Percentiles rank a stretch among this genome's conserved stretches.
Conservation (phyloP, 1,140 invertebrate species). For the Eupristina koningsbergeri region DNA sequence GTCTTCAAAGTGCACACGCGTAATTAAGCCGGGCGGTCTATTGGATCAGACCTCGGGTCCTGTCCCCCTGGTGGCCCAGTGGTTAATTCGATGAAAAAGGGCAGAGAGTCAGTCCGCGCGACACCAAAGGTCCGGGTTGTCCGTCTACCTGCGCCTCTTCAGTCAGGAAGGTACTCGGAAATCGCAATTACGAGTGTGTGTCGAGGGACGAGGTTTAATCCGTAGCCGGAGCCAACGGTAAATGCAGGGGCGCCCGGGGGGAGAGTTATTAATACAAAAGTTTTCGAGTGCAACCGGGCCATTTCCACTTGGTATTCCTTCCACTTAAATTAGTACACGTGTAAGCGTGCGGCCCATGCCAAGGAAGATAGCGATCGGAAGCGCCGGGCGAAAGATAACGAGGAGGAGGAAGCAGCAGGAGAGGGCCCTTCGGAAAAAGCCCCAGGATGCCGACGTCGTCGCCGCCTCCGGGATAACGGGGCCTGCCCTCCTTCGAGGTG, state of each 20-base stretch:
- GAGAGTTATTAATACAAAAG: not conserved
- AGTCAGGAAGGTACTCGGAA: not conserved
- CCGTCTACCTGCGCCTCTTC: not conserved
- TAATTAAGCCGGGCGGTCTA: no score
- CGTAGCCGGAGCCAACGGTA: not conserved
- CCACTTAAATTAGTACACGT: not conserved
- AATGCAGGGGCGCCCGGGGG: not conserved
- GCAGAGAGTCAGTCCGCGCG: no score
- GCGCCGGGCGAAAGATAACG: no score
- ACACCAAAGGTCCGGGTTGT: no score
- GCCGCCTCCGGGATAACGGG: not conserved
- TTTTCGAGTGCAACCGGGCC: not conserved
- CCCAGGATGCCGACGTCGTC: not conserved
- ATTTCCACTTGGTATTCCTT: not conserved
- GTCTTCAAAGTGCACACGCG: not conserved
- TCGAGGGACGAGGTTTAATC: not conserved
- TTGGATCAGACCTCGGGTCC: not conserved
- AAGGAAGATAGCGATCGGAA: no score
- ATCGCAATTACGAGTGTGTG: not conserved
- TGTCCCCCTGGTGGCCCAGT: no score
- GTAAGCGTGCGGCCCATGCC: not conserved
- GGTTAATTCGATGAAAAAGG: no score
- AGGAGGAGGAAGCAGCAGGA: no score
- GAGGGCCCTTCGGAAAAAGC: not conserved
- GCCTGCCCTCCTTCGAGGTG: no score